Conservation (phyloP, 2,797 vertebrate genomes). For the Poecilia velifera region DNA sequence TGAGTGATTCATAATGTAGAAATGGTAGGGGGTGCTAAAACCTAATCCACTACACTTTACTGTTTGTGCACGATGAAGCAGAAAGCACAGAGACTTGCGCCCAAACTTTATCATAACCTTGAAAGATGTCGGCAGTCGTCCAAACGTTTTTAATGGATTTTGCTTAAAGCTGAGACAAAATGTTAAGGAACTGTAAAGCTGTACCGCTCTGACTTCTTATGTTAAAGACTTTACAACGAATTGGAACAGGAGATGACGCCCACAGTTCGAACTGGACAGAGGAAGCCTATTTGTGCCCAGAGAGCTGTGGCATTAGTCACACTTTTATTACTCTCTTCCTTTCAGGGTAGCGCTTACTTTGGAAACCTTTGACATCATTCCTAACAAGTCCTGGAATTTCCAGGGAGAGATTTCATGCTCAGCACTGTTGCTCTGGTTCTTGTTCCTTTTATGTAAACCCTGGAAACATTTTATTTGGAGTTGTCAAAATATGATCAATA, state of each 20-base stretch:
- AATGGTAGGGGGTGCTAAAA: constrained; percentile 74
- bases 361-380: constrained; percentile 57
- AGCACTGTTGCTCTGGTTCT: not conserved
- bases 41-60: constrained; percentile 64
- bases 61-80: constrained; percentile 30
- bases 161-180: constrained; percentile 29
- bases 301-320: constrained; percentile 55
- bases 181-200: constrained; percentile 23
- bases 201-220: constrained; percentile 31
- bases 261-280: constrained; percentile 27
- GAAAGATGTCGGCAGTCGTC: constrained; percentile 4
- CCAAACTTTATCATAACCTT: constrained; percentile 29
- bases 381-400: constrained; percentile 21
- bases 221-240: constrained; percentile 35
- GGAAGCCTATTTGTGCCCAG: constrained; percentile 31
- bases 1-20: constrained; percentile 51
- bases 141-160: constrained; percentile 35
- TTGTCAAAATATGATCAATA: not conserved
- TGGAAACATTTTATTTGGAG: constrained; percentile 37
- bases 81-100: constrained; percentile 6
- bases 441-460: constrained; percentile 23
- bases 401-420: constrained; percentile 18
- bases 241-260: constrained; percentile 14
- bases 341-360: constrained; percentile 30
- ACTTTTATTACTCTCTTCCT: constrained; percentile 58